Conservation (phyloP, 2,113 vertebrate species). For the Menura novaehollandiae region DNA sequence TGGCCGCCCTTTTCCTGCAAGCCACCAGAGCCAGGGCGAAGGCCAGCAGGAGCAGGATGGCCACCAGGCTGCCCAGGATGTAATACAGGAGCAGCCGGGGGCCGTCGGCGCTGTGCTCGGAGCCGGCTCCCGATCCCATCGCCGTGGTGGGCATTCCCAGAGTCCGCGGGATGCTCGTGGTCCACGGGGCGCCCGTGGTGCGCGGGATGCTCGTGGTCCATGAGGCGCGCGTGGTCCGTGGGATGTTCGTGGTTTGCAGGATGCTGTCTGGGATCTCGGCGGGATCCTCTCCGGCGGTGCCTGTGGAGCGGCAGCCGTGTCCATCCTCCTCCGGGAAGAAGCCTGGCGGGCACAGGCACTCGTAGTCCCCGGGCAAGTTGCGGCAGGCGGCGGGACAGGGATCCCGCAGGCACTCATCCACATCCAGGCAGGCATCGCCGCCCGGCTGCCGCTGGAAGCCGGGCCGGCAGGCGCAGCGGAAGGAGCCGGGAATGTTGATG, state of each 20-base stretch:
- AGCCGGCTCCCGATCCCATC: rapidly evolving
- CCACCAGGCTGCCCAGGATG: conserved; percentile 70
- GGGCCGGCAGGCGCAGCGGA: conserved; percentile 64
- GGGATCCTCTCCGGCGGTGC: not conserved
- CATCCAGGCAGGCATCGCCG: conserved; percentile 35
- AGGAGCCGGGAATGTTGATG: conserved; percentile 66
- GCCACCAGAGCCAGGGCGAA: conserved; percentile 65
- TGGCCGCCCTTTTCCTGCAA: conserved; percentile 55
- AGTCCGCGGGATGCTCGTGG: not conserved
- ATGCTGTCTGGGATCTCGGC: rapidly evolving
- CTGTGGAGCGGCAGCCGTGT: not conserved
- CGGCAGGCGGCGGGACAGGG: conserved; percentile 63
- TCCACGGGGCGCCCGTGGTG: not conserved
- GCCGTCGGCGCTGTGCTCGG: not conserved
- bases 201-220: not conserved
- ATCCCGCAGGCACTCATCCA: conserved; percentile 57
- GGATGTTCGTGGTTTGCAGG: not conserved
- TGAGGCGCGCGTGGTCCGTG: not conserved
- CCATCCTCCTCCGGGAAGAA: not conserved
- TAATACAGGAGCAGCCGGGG: conserved; percentile 72
- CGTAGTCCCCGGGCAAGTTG: conserved; percentile 64
- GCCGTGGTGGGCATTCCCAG: not conserved
- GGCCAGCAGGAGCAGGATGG: conserved; percentile 65
- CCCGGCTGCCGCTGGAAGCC: conserved; percentile 57
- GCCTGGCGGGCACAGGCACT: conserved; percentile 60